A percentile compares a stretch with the other conserved stretches of the same genome.
Evolutionary conservation across 2,888 invertebrate species (phyloP).

Genomic region (Trachelus iudaicus): DNA sequence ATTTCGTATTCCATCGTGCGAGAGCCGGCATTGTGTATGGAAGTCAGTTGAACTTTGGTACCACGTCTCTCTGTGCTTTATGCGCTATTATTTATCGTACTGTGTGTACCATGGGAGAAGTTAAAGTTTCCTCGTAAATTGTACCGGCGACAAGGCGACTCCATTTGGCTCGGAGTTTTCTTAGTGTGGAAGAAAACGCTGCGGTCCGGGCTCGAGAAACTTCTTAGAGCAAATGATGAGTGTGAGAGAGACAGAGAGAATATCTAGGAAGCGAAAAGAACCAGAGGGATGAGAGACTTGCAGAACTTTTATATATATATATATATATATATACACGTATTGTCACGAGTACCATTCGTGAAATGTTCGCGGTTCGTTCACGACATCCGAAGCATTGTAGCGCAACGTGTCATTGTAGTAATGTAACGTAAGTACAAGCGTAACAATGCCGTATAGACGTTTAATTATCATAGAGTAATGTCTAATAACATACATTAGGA

Average conservation of each 20-base stretch:
- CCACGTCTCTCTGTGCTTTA: neutral
- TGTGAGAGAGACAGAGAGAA: neutral
- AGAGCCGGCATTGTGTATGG: neutral
- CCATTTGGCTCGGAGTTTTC: neutral
- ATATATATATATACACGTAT: neutral
- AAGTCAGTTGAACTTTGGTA: neutral
- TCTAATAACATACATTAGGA: conserved; percentile 65
- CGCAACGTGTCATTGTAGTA: conserved; percentile 65
- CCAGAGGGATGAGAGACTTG: neutral
- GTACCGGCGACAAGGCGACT: neutral
- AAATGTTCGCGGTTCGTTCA: conserved; percentile 24
- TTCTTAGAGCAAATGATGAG: neutral
- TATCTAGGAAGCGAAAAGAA: neutral
- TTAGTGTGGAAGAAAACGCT: neutral
- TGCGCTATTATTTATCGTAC: neutral
- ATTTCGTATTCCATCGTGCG: neutral
- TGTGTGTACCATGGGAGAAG: neutral
- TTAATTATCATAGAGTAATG: conserved; percentile 67
- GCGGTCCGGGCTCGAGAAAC: neutral
- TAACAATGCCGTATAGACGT: conserved; percentile 65
- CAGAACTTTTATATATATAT: neutral
- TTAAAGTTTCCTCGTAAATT: neutral
- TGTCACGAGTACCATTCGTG: neutral
- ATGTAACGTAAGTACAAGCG: conserved; percentile 61
- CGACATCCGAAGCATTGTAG: conserved; percentile 64